Evolutionary conservation across 2,113 vertebrate genomes (phyloP).

Genomic region (Tupaia chinensis): DNA sequence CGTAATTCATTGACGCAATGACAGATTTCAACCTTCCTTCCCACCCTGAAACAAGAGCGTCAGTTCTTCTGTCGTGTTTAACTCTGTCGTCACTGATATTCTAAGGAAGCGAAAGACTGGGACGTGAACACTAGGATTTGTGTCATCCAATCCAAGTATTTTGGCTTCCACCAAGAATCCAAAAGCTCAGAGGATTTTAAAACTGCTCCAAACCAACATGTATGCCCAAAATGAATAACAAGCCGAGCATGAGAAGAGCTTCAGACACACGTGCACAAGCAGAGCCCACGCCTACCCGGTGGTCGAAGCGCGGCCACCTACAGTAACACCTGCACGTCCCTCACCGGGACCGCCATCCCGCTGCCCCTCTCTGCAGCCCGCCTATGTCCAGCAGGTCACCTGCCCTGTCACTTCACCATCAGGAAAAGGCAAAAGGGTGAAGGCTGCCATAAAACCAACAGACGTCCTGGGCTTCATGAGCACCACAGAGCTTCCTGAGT

Average conservation of each 20-base stretch:
- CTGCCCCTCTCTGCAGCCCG: not conserved
- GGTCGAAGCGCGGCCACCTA: not conserved
- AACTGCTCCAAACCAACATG: not conserved
- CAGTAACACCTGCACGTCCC: too few species aligned
- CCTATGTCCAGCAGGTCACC: not conserved
- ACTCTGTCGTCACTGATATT: not conserved
- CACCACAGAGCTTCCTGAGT: not conserved
- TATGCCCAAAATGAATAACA: not conserved
- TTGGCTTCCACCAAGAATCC: not conserved
- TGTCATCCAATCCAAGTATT: not conserved
- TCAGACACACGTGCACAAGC: not conserved
- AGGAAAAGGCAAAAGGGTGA: not conserved
- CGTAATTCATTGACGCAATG: not conserved
- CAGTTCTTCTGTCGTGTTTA: not conserved
- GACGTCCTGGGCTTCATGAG: not conserved
- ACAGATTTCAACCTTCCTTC: not conserved
- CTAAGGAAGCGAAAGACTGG: too few species aligned
- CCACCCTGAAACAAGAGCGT: not conserved
- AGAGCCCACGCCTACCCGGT: not conserved
- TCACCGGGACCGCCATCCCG: too few species aligned
- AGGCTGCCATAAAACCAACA: not conserved
- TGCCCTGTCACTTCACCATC: not conserved
- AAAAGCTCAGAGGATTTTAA: not conserved
- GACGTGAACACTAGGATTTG: not conserved
- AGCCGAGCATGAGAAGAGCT: not conserved